phyloP scores from a whole-genome alignment of 2,113 vertebrate species.

The Chinchilla lanigera region DNA sequence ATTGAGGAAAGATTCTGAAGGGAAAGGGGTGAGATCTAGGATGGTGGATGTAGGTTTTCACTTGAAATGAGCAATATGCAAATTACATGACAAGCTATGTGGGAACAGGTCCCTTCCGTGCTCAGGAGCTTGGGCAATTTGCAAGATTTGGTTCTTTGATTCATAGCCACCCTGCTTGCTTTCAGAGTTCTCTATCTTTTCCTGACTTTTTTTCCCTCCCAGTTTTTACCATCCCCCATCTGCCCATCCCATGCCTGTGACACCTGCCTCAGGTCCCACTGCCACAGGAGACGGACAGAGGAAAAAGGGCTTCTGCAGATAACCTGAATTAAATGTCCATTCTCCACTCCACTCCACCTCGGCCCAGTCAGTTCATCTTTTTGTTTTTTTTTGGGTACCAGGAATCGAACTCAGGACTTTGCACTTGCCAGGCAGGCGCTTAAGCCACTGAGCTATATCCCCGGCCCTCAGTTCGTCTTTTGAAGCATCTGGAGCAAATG shows the following conservation, averaged over 20 bases:
- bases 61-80: constrained; percentile 8
- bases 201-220: background rate
- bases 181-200: constrained; percentile 32
- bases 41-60: background rate
- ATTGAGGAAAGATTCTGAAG: background rate
- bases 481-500: constrained; percentile 13
- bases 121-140: background rate
- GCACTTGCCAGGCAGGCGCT: no score
- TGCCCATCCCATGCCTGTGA: background rate
- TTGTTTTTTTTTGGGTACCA: no score
- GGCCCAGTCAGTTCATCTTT: background rate
- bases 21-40: background rate
- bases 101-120: background rate
- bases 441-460: no score
- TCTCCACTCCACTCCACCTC: background rate
- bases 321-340: background rate
- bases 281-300: background rate
- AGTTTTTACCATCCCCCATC: background rate
- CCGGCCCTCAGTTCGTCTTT: constrained; percentile 38
- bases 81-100: background rate
- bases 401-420: no score
- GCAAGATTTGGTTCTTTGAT: constrained; percentile 39
- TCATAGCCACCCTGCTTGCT: background rate
- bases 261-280: background rate
- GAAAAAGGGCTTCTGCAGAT: background rate